Evolutionary conservation across 2,113 vertebrate species (phyloP).

Genomic region (Orientallactaga bullata): DNA sequence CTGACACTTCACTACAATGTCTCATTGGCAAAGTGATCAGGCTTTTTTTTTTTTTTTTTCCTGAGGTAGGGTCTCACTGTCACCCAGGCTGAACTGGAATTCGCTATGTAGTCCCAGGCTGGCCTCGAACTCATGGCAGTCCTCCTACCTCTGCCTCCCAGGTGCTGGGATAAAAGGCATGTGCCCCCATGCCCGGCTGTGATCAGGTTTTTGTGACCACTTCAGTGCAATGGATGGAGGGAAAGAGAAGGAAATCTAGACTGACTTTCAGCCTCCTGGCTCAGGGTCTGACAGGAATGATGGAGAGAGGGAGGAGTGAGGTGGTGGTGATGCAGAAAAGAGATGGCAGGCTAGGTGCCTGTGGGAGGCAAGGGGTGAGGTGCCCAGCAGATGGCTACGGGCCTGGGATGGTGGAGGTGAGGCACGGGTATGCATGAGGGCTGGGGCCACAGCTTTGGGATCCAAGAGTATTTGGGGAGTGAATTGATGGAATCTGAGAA

Average conservation of each 20-base stretch:
- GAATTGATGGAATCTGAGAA: neutral
- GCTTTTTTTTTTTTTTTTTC: too few species aligned
- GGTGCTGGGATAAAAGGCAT: too few species aligned
- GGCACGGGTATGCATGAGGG: too few species aligned
- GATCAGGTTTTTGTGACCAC: neutral
- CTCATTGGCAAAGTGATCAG: neutral
- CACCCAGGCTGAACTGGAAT: too few species aligned
- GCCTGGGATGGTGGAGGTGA: neutral
- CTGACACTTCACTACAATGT: neutral
- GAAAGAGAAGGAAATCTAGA: neutral
- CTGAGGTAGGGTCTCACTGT: too few species aligned
- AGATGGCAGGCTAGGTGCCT: too few species aligned
- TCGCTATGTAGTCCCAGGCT: too few species aligned
- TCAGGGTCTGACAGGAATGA: neutral
- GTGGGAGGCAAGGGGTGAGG: neutral
- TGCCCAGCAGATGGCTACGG: rapidly evolving
- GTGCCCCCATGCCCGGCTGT: too few species aligned
- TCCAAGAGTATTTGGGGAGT: neutral
- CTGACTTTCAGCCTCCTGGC: neutral
- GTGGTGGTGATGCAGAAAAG: neutral
- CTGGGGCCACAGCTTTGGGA: neutral
- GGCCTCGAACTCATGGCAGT: too few species aligned
- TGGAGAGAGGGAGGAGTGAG: neutral
- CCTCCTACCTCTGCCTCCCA: too few species aligned
- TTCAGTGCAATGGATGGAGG: neutral